Evolutionary conservation across 2,113 vertebrate species (phyloP), one percentile per base, ranked within the genome.

Genomic region (Rhinopithecus roxellana): DNA sequence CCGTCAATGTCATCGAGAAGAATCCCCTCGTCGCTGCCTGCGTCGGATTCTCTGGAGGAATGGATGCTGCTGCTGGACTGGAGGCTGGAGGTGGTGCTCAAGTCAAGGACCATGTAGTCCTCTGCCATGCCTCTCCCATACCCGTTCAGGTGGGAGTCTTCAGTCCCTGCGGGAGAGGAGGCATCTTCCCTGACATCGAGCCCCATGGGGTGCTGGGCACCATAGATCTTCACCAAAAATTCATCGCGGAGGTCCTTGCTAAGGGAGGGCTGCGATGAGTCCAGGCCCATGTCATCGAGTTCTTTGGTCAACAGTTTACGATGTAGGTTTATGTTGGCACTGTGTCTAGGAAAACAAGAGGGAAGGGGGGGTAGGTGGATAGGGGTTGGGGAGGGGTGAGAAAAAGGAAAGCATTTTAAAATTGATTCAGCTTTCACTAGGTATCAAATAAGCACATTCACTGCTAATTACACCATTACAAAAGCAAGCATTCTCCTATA

Each of bases 261-360:
- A 98, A 99, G 99, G 96, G 99, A 99, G 96, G 99, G 99, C 98
- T 99, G 99, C 98, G 99, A 99, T 92, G 99, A 99, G 98, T 99
- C 99, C 98, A 99, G 99, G 98, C 99, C 99, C 98, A 99, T 99
- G 99, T 99, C 99, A 99, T 99, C 99, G 99, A 99, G 99, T 99
- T 99, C 99, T 99, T 99, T 99, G 99, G 99, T 99, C 99, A 99
- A 99, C 99, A 99, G 99, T 99, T 99, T 99, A 98, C 99, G 99
- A 98, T 99, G 99, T 98, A 99, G 99, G 98, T 99, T 99, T 99
- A 99, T 99, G 99, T 99, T 99, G 99, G 99, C 99, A 99, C 99
- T 99, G 99, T 99, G 99, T 99, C 99, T 99, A 98, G 97, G 98
- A 99, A 98, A 98, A 97, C 82, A 98, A 99, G 97, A 98, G 92